phyloP scores from a whole-genome alignment of 1,140 invertebrate species.

The Acromyrmex echinatior region DNA sequence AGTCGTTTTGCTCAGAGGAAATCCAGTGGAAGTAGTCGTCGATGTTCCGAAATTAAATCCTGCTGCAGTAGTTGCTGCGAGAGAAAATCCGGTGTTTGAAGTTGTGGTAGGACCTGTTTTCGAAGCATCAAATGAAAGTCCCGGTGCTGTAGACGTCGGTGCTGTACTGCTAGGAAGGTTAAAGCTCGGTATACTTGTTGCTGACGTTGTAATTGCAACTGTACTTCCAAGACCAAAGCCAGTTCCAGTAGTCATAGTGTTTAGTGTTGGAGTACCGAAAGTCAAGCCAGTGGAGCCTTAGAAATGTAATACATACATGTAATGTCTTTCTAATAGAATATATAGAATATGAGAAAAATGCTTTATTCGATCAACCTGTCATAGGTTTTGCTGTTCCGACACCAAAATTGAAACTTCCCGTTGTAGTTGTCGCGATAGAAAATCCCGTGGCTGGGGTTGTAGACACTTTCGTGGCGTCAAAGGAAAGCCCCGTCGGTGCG shows the following conservation, averaged over 20 bases:
- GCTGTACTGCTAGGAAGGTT: constrained; percentile 67
- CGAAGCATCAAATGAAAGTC: constrained; percentile 71
- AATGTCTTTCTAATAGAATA: neutral
- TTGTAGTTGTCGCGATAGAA: constrained; percentile 59
- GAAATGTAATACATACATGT: neutral
- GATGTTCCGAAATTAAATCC: constrained; percentile 75
- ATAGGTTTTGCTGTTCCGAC: constrained; percentile 65
- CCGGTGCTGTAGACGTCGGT: constrained; percentile 68
- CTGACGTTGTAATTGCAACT: constrained; percentile 61
- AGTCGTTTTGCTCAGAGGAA: constrained; percentile 76
- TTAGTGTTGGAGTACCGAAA: constrained; percentile 61
- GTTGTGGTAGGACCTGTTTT: constrained; percentile 64
- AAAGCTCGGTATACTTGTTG: constrained; percentile 75
- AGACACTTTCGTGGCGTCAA: constrained; percentile 13
- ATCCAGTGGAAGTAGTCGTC: constrained; percentile 63
- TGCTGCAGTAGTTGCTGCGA: constrained; percentile 64
- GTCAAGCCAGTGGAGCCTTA: constrained; percentile 62
- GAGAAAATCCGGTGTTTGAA: constrained; percentile 67
- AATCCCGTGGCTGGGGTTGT: constrained; percentile 80
- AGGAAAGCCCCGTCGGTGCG: neutral
- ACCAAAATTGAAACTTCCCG: constrained; percentile 49
- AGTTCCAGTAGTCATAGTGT: constrained; percentile 64
- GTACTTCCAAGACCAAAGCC: constrained; percentile 63
- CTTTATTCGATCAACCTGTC: neutral
- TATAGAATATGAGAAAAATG: too few relatives aligned